Evolutionary conservation across 2,113 vertebrate species (phyloP), one percentile per base, ranked within the genome.

Genomic region (Gopherus flavomarginatus): DNA sequence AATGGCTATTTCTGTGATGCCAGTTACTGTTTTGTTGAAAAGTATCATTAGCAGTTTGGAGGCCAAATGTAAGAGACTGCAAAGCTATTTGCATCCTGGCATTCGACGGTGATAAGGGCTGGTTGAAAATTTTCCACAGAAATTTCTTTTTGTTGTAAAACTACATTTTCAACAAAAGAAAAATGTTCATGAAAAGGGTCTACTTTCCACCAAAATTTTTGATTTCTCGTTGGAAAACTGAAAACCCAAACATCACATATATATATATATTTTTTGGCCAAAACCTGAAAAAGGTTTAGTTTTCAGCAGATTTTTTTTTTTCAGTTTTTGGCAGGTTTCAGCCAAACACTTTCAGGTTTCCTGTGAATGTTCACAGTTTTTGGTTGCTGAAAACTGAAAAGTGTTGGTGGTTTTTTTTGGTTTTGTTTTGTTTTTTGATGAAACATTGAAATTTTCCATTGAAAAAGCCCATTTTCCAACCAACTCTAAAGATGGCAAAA

Each of bases 1-100:
- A 97, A 96, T 94, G 98, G 98, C 96, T 97, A 95, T 90, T 96
- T 96, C 92, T 96, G 94, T 97, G 80, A 97, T 97, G 97, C 96
- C 92, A 26, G 94, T 95, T 96, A 57, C 95, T 96, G 96, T 89
- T 95, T 96, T 97, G 96, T 65, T 86, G 93, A 86, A 90, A 96
- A 87, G 87, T 21, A 80, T n/a, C 89, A 42, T 11, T 62, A 92
- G 87, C 83, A 10, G 56, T 65, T 92, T 93, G 93, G 96, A 62
- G 89, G 80, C 27, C 85, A 88, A 3, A 52, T 31, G 87, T 0
- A 53, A 5, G 72, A 78, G 10, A 2, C 49, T 95, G 83, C 29
- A n/a, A 91, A 84, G 79, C 81, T 77, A 42, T 69, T 92, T 86
- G 72, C 52, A n/a, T 85, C 87, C 62, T 50, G 59, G 56, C 47